Conservation (phyloP, 2,888 invertebrate genomes). For the Melangyna quadrimaculata region DNA sequence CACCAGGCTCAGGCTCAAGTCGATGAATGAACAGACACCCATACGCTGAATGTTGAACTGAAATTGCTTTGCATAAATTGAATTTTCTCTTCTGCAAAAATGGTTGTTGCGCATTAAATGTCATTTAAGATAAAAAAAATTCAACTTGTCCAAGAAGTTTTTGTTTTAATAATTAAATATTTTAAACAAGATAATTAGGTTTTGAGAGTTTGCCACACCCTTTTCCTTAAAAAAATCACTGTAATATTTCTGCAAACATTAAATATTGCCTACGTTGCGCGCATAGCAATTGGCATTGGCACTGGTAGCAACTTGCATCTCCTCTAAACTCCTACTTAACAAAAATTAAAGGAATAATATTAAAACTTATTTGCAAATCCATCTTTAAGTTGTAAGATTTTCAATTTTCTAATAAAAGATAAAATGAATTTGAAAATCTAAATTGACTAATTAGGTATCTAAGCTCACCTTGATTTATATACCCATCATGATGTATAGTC, state of each 20-base stretch:
- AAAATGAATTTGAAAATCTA: not conserved
- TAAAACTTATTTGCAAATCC: not conserved
- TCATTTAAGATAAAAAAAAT: not conserved
- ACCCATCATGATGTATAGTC: not conserved
- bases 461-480: constrained; percentile 15
- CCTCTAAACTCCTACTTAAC: not conserved
- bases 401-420: not conserved
- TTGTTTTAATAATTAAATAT: constrained; percentile 2
- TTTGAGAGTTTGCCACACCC: constrained; percentile 63
- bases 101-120: constrained; percentile 58
- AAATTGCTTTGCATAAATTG: not conserved
- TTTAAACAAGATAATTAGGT: constrained; percentile 3
- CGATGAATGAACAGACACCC: not conserved
- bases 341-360: not conserved
- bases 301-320: not conserved
- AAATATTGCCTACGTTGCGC: constrained; percentile 8
- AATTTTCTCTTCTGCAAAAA: not conserved
- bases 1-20: not conserved
- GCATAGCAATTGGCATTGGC: constrained; percentile 6
- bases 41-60: no score
- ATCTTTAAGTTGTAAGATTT: not conserved
- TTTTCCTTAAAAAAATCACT: constrained; percentile 29
- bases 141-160: not conserved
- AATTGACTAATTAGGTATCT: not conserved
- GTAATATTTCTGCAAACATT: constrained; percentile 29